Base-by-base conservation (phyloP, 2,113 vertebrate genomes). In the Erpornis zantholeuca region DNA sequence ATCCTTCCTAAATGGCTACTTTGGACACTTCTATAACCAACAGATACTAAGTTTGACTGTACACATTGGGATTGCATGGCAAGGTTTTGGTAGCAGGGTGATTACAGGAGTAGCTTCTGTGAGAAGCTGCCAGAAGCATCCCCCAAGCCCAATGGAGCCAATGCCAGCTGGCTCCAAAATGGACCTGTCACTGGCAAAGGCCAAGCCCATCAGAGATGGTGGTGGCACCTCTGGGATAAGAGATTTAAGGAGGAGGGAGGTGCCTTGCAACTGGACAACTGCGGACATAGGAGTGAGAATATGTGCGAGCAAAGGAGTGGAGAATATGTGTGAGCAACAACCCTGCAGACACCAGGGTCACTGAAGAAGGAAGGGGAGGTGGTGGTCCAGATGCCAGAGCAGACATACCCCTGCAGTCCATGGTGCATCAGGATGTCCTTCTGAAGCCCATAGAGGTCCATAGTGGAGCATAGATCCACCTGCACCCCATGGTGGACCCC, bases 221-320 rank as follows among this genome's bases (percentile, higher is more conserved):
- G 38, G 24, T 10, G n/a, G 16, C 0, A 0, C n/a, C n/a, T 60
- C 9, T 60, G 45, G 24, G 29, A 60, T 40, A 45, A 53, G 3
- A 33, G 24, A 53, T 60, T 82, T 25, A 60, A 52, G 8, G 11
- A 36, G 53, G 13, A 59, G 53, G 12, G 44, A 25, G 29, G 4
- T 87, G 25, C 47, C 29, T 40, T 42, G 36, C 17, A 38, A 49
- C 42, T 49, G 75, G 29, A 54, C 31, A 56, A 2, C 29, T 80
- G 35, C 42, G 64, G 42, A 10, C 13, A n/a, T 14, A 71, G 24
- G 29, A 64, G 28, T 9, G 40, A n/a, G 65, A 54, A 40, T 29
- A 42, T 4, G 7, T 21, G 31, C 4, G 0, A 56, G 21, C 4
- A 49, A 27, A 71, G 24, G 29, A 64, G 28, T 9, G 40, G n/a